A percentile compares a stretch with the other conserved stretches of the same genome.
phyloP scores from a whole-genome alignment of 1,140 invertebrate species.

The Tetraneura akinire region DNA sequence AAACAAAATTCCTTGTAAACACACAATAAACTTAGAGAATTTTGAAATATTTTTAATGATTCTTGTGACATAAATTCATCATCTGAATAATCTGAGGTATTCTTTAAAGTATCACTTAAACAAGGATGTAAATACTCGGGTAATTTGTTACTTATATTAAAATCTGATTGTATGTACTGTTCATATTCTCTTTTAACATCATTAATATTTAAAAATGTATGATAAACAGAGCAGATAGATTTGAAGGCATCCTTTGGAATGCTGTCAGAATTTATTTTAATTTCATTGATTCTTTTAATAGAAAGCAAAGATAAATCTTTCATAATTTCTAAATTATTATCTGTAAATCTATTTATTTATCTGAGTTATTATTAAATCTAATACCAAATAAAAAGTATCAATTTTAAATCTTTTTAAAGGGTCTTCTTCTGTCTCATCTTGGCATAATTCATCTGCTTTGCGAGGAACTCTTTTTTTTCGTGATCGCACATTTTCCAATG shows the following conservation, averaged over 20 bases:
- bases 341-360: not conserved
- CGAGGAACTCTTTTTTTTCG: not conserved
- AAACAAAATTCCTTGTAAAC: not conserved
- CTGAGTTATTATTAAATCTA: not conserved
- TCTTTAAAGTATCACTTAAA: not conserved
- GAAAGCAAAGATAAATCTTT: conserved; percentile 1
- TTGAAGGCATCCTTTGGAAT: conserved; percentile 2
- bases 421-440: not conserved
- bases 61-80: not conserved
- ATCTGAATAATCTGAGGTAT: not conserved
- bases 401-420: not conserved
- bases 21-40: not conserved
- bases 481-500: not conserved
- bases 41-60: not conserved
- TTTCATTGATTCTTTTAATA: not conserved
- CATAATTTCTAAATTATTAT: not conserved
- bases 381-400: not conserved
- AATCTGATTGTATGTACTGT: conserved; percentile 8
- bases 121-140: not conserved
- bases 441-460: not conserved
- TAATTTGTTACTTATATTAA: not conserved
- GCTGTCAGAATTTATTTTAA: not conserved
- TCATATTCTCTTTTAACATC: conserved; percentile 1
- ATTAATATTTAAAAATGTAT: not conserved
- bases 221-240: not conserved